These are phyloP conservation scores for Taeniopygia guttata DNA, from an alignment of 2,797 vertebrate species.

Conservation along the genomic window DNA sequence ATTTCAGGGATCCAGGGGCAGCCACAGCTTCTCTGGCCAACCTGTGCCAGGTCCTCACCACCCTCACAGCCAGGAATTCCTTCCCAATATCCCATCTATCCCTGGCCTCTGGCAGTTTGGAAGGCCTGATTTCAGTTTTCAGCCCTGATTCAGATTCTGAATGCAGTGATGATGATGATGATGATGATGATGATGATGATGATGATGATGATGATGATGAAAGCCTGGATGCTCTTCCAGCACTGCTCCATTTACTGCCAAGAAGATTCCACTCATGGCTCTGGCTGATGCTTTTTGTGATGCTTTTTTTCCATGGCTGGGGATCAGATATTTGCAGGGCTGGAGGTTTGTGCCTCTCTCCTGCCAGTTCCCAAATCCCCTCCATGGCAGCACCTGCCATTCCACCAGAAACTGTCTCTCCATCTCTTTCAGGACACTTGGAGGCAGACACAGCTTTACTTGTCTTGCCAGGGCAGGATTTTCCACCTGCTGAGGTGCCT, in stretches of 20 bases:
- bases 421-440: neutral
- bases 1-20: neutral
- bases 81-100: neutral
- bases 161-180: neutral
- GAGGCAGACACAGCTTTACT: neutral
- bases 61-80: accelerated
- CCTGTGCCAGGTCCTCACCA: accelerated
- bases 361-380: neutral
- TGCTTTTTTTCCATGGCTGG: neutral
- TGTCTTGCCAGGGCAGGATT: neutral
- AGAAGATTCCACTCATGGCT: neutral
- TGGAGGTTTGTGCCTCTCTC: neutral
- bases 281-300: neutral
- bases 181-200: accelerated
- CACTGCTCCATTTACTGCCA: neutral
- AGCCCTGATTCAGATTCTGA: neutral
- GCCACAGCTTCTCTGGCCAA: neutral
- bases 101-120: neutral
- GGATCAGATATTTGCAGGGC: neutral
- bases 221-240: neutral
- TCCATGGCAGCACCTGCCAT: neutral
- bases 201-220: accelerated
- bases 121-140: neutral
- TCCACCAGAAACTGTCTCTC: neutral
- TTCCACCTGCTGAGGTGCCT: neutral